phyloP scores from a whole-genome alignment of 2,888 invertebrate species.

The Nymphalis c-album region DNA sequence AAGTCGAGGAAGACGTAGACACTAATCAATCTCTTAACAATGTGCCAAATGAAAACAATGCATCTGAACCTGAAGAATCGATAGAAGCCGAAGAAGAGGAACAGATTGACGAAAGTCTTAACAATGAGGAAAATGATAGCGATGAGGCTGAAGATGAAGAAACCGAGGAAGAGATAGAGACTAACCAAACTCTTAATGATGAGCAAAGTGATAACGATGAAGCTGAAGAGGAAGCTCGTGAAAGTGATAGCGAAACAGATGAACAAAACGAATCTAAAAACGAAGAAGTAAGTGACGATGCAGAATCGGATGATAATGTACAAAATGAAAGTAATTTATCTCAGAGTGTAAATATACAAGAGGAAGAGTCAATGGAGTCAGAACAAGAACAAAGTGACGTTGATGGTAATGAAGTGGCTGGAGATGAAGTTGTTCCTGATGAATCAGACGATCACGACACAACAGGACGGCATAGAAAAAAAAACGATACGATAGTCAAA shows the following conservation, averaged over 20 bases:
- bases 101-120: constrained; percentile 21
- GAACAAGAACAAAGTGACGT: constrained; percentile 35
- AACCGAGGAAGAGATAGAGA: constrained; percentile 12
- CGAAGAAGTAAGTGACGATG: constrained; percentile 31
- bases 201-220: constrained; percentile 24
- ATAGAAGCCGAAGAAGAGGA: too few relatives aligned
- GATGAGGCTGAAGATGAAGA: background rate
- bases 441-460: constrained; percentile 48
- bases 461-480: constrained; percentile 51
- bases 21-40: too few relatives aligned
- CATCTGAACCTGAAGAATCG: constrained; percentile 5
- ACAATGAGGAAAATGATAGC: constrained; percentile 17
- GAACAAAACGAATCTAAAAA: constrained; percentile 27
- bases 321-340: constrained; percentile 27
- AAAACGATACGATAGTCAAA: constrained; percentile 40
- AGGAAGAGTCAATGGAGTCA: constrained; percentile 36
- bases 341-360: constrained; percentile 17
- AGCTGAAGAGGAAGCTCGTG: constrained; percentile 9
- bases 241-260: constrained; percentile 37
- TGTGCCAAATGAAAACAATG: constrained; percentile 20
- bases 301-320: constrained; percentile 23
- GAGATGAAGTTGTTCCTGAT: constrained; percentile 25
- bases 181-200: constrained; percentile 28
- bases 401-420: constrained; percentile 40
- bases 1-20: too few relatives aligned